Base-by-base conservation (phyloP, 2,888 invertebrate species). In the Nematopogon swammerdamellus region DNA sequence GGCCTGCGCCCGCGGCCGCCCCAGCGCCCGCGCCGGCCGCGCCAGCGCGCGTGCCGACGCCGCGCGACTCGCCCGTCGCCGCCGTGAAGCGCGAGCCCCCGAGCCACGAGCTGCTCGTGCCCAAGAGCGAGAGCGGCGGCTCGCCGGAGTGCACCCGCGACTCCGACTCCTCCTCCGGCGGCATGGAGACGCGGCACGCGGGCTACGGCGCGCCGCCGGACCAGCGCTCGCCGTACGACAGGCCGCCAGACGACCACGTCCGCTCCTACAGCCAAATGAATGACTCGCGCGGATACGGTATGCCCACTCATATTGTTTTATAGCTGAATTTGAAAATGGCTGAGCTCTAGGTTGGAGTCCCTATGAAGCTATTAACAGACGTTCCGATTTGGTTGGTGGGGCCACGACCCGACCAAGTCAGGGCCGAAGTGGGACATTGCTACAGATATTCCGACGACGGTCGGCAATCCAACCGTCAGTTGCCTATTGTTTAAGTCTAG, bases 91-190 rank as follows among this genome's bases (percentile, higher is more conserved):
- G 72, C 58, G 76, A 74, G 65, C 70, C 62, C 64, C n/a, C 74
- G 65, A 70, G 62, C 64, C 74, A 64, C 71, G 83, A 67, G 63
- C 75, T 87, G 63, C 72, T 88, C 58, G 84, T 88, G 56, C 87
- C 88, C 14, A 89, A 89, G 77, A 82, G 86, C 29, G 88, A 88
- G 71, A 57, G 81, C 79, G 58, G 72, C 71, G 79, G 77, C 67
- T 70, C 75, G 75, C 3, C 63, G 80, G 44, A 68, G 72, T 3
- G 83, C 82, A 81, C 88, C 87, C 71, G 84, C 75, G 89, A 89
- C 72, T 89, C 89, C 54, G 85, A 85, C 59, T 85, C 85, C 57
- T 89, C 85, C 2, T 85, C 84, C 75, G 84, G 83, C 4, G 86
- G 85, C 61, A 87, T 89, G 85, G 89, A 89, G 64, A 82, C 86